Evolutionary conservation across 2,113 vertebrate genomes (phyloP), one percentile per base, ranked within the genome.

Genomic region (Actinemys pallida): DNA sequence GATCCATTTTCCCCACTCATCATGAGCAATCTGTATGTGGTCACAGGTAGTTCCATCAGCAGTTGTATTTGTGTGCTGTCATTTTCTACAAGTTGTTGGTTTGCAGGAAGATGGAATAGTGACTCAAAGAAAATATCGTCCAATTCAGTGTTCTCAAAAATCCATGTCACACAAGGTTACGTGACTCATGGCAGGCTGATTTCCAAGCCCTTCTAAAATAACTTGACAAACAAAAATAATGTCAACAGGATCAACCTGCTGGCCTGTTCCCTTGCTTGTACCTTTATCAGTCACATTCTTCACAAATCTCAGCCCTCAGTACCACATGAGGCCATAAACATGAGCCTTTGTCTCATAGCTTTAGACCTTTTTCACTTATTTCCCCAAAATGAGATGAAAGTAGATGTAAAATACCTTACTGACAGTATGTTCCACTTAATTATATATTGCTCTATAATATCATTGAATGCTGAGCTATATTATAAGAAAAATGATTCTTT

Each of bases 401-500:
- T 11, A n/a, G 53, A 27, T 65, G 78, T 90, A 69, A 96, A 82
- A 35, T 24, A 31, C 75, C 35, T 24, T 91, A 8, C 57, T 83
- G 79, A 7, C 49, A 75, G 62, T 88, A 69, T 89, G 86, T 14
- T n/a, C 45, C 45, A 3, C 19, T 89, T 91, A 83, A 54, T 90
- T 87, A 42, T 82, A 79, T 5, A 49, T 92, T 53, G 85, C 80
- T 20, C 72, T 76, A 8, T 65, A 76, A 0, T 0, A 53, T 31
- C 62, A 75, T n/a, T 69, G 47, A 82, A 83, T 45, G 86, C 20
- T 47, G 14, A 56, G 53, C 20, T 57, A 39, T 42, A 57, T 27
- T 29, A 39, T 57, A 45, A 83, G 25, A 83, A 22, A 29, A 89
- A 4, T 89, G 39, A 56, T 96, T 92, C 83, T 93, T 89, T 81